Evolutionary conservation across 2,888 invertebrate species (phyloP).

Genomic region (Allacma fusca): DNA sequence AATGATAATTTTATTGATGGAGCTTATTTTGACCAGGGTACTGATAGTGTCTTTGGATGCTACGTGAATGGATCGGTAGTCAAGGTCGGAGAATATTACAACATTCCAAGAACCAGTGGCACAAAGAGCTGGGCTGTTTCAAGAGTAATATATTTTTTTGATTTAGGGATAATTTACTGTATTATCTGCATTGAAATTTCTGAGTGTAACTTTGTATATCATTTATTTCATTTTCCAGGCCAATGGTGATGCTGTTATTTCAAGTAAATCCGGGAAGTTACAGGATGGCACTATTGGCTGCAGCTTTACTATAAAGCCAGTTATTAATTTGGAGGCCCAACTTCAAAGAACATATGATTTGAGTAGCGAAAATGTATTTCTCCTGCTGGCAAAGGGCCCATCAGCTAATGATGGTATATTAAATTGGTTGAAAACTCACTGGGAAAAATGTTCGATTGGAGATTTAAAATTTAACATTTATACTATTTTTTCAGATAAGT

Average conservation of each 20-base stretch:
- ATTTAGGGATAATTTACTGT: no score
- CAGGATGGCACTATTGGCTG: neutral
- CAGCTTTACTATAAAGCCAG: neutral
- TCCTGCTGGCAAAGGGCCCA: neutral
- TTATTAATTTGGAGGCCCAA: neutral
- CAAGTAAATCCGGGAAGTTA: neutral
- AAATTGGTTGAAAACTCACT: no score
- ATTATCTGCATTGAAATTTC: no score
- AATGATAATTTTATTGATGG: neutral
- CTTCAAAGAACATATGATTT: neutral
- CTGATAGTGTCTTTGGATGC: slow-evolving; percentile 84
- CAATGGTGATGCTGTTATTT: no score
- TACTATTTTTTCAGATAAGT: no score
- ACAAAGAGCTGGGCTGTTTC: no score
- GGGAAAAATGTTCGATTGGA: no score
- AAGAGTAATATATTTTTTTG: no score
- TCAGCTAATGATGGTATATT: neutral
- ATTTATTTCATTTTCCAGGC: no score
- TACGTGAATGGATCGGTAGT: neutral
- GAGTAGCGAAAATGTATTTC: neutral
- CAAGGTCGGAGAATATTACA: slow-evolving; percentile 6
- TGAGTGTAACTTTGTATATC: no score
- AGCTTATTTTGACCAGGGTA: slow-evolving; percentile 69
- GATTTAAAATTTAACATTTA: no score
- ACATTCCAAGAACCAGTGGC: neutral